Evolutionary conservation across 2,113 vertebrate species (phyloP), one percentile per base, ranked within the genome.

Genomic region (Tenrec ecaudatus): DNA sequence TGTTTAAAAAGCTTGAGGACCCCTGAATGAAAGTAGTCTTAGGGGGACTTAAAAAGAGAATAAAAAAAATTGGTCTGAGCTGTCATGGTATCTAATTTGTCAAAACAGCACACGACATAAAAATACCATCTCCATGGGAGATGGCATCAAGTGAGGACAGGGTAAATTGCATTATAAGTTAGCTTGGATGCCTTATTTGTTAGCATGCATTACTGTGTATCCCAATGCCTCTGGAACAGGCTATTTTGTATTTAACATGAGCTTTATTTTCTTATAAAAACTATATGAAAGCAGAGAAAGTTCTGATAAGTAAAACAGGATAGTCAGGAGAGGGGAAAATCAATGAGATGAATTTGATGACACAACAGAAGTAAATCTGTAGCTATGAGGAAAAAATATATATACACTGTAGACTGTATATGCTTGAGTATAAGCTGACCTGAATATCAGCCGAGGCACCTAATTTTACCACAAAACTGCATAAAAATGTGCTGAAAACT

Each of bases 351-450:
- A 40, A 68, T 71, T 69, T 60, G 23, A 4, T 0, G 95, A 84
- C 84, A 4, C 0, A 38, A 20, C 60, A 19, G 0, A 71, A 0
- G 2, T 86, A 92, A 90, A 90, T 80, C 12, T 40, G 66, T 57
- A 94, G 92, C 57, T 64, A 11, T 87, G 1, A 71, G 92, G 86
- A 95, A 91, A 40, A 40, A 40, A 40, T 40, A 40, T 40, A 40
- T 40, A 40, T 40, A 40, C 40, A 40, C 40, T 40, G 40, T 40
- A 40, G 7, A 40, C 40, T 7, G 7, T 7, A 40, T 40, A 40
- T 40, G 7, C 40, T 40, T 7, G 40, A 40, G 40, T 40, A 40
- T 40, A 40, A 40, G 40, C 40, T 7, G 40, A 40, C 40, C 40
- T 40, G 40, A 40, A 40, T 40, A 40, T 40, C 40, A 40, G 40